Evolutionary conservation across 2,888 invertebrate species (phyloP), one percentile per base, ranked within the genome.

Genomic region (Brenthis daphne): DNA sequence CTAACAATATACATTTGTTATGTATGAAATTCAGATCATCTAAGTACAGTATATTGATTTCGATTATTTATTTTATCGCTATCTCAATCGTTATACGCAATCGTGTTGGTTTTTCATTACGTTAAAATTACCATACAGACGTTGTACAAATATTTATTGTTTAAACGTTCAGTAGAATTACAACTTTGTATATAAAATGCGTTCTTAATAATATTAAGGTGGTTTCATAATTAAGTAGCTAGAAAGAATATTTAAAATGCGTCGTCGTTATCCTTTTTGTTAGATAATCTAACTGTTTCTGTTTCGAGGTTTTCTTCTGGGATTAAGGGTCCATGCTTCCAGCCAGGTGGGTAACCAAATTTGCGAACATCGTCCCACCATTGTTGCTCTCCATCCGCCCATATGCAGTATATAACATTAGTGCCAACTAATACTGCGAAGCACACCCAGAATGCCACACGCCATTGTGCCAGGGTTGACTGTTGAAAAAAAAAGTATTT

Each of bases 401-500:
- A 95, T 53, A 95, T 78, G 47, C 94, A 85, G 84, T 95, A 96
- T 1, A 96, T 86, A 0, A 95, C 75, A 79, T 95, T 95, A 0
- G 96, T 95, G 0, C 94, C 84, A 0, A 94, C 82, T 65, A 96
- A 91, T 2, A 96, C 94, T 0, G 82, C 94, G 67, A 96, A 94
- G 50, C 96, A 94, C 43, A 96, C 95, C 95, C 96, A 96, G 81
- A 96, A 96, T 0, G 96, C 96, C 0, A 93, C 80, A 47, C 95
- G 89, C 96, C 90, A 90, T 74, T 90, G 87, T 1, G 78, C 84
- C 66, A 90, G 60, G 0, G 90, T 88, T 69, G 90, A 90, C 90
- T 90, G 82, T 12, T 82, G 83, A 57, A 24, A 65, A 68, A 58
- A 58, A 43, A 29, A 33, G 5, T 16, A 33, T 53, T 63, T 37